Evolutionary conservation across 2,113 vertebrate genomes (phyloP).

Genomic region (Bettongia penicillata): DNA sequence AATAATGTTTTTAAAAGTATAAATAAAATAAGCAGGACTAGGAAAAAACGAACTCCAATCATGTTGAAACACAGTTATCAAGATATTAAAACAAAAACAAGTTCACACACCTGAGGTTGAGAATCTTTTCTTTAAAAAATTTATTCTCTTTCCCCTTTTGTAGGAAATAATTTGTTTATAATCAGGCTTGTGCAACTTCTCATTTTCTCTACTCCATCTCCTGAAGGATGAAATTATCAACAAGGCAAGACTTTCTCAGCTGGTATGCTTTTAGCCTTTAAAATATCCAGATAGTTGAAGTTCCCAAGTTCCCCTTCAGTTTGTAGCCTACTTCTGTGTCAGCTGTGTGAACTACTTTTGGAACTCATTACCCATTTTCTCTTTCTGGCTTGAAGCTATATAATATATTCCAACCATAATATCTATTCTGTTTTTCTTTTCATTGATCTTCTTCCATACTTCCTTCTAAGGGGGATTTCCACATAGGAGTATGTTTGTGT

Average conservation of each 20-base stretch:
- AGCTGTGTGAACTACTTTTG: background rate
- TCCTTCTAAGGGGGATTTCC: background rate
- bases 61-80: background rate
- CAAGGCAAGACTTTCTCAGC: background rate
- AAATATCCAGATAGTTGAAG: too few species aligned
- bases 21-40: background rate
- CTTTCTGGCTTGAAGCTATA: background rate
- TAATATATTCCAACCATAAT: background rate
- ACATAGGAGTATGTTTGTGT: background rate
- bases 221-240: background rate
- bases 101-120: background rate
- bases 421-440: background rate
- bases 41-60: background rate
- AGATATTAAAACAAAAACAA: background rate
- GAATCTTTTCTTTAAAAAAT: too few species aligned
- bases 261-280: background rate
- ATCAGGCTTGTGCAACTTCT: background rate
- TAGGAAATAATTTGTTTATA: background rate
- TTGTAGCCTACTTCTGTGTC: background rate
- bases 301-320: background rate
- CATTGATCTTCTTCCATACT: background rate
- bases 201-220: background rate
- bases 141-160: background rate
- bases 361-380: background rate
- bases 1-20: background rate